Base-by-base conservation (phyloP, 2,797 vertebrate genomes). In the Streptopelia turtur region DNA sequence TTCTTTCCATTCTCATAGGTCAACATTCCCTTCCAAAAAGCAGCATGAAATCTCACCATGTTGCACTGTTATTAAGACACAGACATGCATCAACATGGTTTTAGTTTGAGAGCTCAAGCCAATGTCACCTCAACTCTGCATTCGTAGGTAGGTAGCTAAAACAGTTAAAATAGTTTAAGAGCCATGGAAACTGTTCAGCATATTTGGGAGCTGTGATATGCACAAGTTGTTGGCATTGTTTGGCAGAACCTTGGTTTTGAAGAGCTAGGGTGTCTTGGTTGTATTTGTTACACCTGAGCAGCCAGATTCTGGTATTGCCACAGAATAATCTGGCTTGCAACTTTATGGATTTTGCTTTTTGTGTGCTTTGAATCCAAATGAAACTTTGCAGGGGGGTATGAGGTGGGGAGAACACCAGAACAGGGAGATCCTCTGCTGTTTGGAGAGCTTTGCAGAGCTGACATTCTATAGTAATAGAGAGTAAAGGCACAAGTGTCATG, bases 401-500 rank as follows among this genome's bases (percentile, higher is more conserved):
- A 59, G 47, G 28, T 71, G 21, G 30, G 20, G 16, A 41, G 14
- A 59, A 45, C 50, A 31, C 22, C 28, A 64, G 21, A 49, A 87
- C 6, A 22, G 27, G 27, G 43, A 39, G 30, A 39, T 64, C 20
- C 31, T 64, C 30, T 57, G 56, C 50, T 13, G 4, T 33, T 30
- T 47, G 14, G 25, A 37, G 37, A 63, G 60, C 50, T 47, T 31
- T 77, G 43, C 50, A 25, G 64, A 53, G 23, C 23, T 69, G 39
- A 25, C 16, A 56, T 47, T 66, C 47, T 61, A 22, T 45, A 53
- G 50, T 74, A 47, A 75, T 23, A 52, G 63, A 78, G 27, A 16
- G 5, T 3, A 1, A 60, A 59, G 47, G 12, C 33, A 37, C 22
- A 50, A 45, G 8, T 2, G 0, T 30, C 18, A 57, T 22, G 25